These are phyloP conservation scores for Caenorhabditis sp. DNA, from an alignment of 2,888 invertebrate genomes.

Conservation along the genomic window DNA sequence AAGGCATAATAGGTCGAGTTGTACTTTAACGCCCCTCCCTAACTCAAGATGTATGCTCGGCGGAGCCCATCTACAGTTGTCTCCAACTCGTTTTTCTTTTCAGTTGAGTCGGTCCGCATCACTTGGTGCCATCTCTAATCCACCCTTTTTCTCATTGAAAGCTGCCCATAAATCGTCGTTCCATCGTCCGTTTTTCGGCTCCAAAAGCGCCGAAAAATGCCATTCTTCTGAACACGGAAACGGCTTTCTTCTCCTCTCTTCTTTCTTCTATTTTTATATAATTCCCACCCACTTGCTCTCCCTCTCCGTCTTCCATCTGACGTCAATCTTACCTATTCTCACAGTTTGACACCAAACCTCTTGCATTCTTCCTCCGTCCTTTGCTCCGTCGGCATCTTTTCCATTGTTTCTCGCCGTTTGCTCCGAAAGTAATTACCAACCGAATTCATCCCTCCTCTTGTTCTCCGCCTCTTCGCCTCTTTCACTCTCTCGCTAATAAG, in stretches of 20 bases:
- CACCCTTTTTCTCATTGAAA: no score
- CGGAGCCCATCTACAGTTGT: no score
- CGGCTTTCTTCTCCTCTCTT: slow-evolving; percentile 1
- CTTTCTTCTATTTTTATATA: slow-evolving; percentile 17
- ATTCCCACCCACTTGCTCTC: slow-evolving; percentile 3
- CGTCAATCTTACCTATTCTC: no score
- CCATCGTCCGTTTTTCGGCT: slow-evolving; percentile 15
- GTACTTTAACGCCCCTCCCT: no score
- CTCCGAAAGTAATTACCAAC: slow-evolving; percentile 26
- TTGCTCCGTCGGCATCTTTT: neutral
- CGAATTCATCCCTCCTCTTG: slow-evolving; percentile 9
- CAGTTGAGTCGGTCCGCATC: no score
- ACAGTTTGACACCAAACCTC: no score
- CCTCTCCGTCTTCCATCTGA: neutral
- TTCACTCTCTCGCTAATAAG: slow-evolving; percentile 25
- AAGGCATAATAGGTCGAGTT: no score
- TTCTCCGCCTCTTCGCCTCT: slow-evolving; percentile 11
- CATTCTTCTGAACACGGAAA: slow-evolving; percentile 7
- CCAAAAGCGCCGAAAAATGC: slow-evolving; percentile 28
- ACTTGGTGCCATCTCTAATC: no score
- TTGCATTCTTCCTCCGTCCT: neutral
- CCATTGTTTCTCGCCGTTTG: slow-evolving; percentile 19
- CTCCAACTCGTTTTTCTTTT: no score
- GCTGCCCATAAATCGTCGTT: slow-evolving; percentile 40
- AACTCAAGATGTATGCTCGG: no score